Base-by-base conservation (phyloP, 2,888 invertebrate species). In the Cataglyphis livida region DNA sequence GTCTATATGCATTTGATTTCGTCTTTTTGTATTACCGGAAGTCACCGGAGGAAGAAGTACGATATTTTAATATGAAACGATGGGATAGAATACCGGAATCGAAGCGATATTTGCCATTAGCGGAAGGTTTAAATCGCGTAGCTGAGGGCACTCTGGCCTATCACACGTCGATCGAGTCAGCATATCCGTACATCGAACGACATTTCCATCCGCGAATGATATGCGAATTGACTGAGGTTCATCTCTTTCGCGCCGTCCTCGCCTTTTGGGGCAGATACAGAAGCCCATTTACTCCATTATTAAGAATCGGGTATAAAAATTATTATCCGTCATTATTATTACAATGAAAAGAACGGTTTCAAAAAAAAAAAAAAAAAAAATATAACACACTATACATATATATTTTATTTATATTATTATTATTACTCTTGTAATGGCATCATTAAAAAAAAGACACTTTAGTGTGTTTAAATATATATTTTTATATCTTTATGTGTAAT, bases 181-280 rank as follows among this genome's bases (percentile, higher is more conserved):
- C 91, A 44, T 93, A 93, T 85, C 93, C 93, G 0, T 89, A 91
- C 15, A 91, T 94, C 5, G 93, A 92, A 73, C 83, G 85, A 18
- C 79, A 88, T 35, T 93, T 93, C 81, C 87, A 90, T 25, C 88
- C 92, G 38, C 84, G 91, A 38, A 90, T 91, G 54, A 93, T 93
- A 59, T 94, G 93, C 71, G 92, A 93, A 62, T 88, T 94, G 21
- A 92, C 93, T 18, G 92, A 92, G 85, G 82, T 90, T 57, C 90
- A 89, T 76, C 66, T 90, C 1, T 83, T 88, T 28, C 86, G 82
- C 9, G 64, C 84, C 18, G 25, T 71, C 0, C 51, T 89, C 28
- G 89, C 88, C 0, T 82, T 89, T 62, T 89, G 88, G 65, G 85
- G 82, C 6, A 87, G 91, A 12, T 73, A 74, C 7, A 90, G 89